Conservation (phyloP, 2,888 invertebrate genomes). For the Cerceris rybyensis region DNA sequence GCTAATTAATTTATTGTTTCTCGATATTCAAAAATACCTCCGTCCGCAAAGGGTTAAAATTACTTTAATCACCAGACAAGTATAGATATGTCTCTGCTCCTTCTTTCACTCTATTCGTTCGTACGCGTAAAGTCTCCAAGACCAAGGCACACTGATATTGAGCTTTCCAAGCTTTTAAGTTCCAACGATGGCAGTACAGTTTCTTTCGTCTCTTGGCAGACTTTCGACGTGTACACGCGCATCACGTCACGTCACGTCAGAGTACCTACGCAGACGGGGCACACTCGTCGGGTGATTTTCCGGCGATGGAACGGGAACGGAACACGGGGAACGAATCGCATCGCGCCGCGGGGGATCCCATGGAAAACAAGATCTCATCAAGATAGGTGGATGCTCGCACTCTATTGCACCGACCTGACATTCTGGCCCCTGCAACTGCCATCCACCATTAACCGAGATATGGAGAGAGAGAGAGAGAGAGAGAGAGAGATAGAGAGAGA, state of each 20-base stretch:
- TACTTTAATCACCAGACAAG: too few relatives aligned
- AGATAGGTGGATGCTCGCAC: slow-evolving; percentile 77
- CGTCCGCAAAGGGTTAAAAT: too few relatives aligned
- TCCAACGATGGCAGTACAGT: too few relatives aligned
- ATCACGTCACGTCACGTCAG: slow-evolving; percentile 37
- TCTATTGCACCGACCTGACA: slow-evolving; percentile 71
- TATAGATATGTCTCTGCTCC: too few relatives aligned
- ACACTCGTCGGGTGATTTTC: slow-evolving; percentile 67
- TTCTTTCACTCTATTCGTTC: too few relatives aligned
- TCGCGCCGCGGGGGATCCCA: slow-evolving; percentile 72
- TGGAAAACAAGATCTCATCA: slow-evolving; percentile 81
- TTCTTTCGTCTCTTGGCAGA: background rate
- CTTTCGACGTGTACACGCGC: slow-evolving; percentile 16
- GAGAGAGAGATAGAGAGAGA: slow-evolving; percentile 12
- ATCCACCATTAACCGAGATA: slow-evolving; percentile 74
- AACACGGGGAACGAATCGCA: slow-evolving; percentile 76
- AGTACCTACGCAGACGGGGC: slow-evolving; percentile 20
- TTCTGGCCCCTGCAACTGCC: slow-evolving; percentile 70
- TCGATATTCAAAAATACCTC: too few relatives aligned
- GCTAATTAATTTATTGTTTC: too few relatives aligned
- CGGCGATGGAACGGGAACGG: slow-evolving; percentile 62
- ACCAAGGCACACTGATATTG: too few relatives aligned
- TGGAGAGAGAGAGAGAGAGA: slow-evolving; percentile 34
- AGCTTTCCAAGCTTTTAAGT: too few relatives aligned
- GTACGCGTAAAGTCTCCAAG: too few relatives aligned